These are phyloP conservation scores for Heliothis peltigera DNA, from an alignment of 2,888 invertebrate species.

Conservation along the genomic window DNA sequence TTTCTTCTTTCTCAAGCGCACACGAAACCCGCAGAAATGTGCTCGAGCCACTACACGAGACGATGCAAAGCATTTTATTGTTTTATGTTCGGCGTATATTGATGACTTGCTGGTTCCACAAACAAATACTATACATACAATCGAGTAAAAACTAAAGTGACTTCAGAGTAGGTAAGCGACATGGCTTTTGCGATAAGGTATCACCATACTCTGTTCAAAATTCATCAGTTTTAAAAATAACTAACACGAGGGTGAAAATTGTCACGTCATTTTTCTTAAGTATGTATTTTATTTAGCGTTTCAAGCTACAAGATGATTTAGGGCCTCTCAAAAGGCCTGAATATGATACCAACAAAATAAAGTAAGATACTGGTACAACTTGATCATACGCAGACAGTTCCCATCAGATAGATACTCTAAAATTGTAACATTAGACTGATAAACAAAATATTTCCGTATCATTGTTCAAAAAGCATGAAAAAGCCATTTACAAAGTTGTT, in stretches of 20 bases:
- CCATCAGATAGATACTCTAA: no score
- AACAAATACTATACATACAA: no score
- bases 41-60: background rate
- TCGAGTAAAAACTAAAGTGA: no score
- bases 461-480: background rate
- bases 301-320: background rate
- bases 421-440: background rate
- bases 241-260: background rate
- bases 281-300: no score
- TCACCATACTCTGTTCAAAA: no score
- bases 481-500: background rate
- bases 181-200: no score
- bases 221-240: background rate
- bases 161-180: no score
- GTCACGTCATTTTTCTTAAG: background rate
- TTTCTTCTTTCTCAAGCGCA: background rate
- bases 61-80: background rate
- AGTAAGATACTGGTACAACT: no score
- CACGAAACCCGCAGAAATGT: background rate
- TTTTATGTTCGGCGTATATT: background rate
- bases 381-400: no score
- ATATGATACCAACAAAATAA: no score
- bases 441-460: background rate
- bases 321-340: no score
- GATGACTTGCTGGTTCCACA: no score